Conservation (phyloP, 2,888 invertebrate genomes). For the Pollenia labialis region DNA sequence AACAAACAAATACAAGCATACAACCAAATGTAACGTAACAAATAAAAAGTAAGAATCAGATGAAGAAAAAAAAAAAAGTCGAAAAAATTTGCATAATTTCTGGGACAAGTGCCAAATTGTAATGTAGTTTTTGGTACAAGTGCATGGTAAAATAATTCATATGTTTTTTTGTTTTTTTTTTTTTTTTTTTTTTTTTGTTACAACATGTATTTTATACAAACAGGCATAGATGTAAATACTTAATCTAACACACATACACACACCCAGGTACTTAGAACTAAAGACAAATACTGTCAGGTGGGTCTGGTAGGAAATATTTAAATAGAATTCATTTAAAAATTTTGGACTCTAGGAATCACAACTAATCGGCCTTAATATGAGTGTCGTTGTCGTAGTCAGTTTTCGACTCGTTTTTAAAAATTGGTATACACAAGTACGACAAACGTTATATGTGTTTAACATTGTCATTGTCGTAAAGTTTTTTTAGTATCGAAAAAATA, state of each 20-base stretch:
- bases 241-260: neutral
- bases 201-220: conserved; percentile 35
- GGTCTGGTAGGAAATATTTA: conserved; percentile 5
- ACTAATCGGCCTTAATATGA: too few relatives aligned
- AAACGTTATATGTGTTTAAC: too few relatives aligned
- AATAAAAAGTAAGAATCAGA: conserved; percentile 10
- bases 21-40: conserved; percentile 16
- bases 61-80: conserved; percentile 16
- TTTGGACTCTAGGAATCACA: too few relatives aligned
- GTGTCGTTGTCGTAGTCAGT: too few relatives aligned
- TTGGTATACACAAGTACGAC: too few relatives aligned
- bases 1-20: conserved; percentile 12
- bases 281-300: neutral
- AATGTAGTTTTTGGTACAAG: conserved; percentile 71
- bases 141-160: conserved; percentile 73
- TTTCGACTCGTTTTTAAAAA: too few relatives aligned
- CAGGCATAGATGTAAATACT: neutral
- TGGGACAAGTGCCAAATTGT: conserved; percentile 75
- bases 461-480: too few relatives aligned
- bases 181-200: conserved; percentile 19
- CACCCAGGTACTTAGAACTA: neutral
- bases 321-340: too few relatives aligned
- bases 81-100: conserved; percentile 74
- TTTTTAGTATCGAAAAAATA: too few relatives aligned
- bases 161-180: conserved; percentile 30